Percentiles rank a stretch among this genome's conserved stretches.
phyloP scores from a whole-genome alignment of 1,140 invertebrate species.

The Heterodera carotae region DNA sequence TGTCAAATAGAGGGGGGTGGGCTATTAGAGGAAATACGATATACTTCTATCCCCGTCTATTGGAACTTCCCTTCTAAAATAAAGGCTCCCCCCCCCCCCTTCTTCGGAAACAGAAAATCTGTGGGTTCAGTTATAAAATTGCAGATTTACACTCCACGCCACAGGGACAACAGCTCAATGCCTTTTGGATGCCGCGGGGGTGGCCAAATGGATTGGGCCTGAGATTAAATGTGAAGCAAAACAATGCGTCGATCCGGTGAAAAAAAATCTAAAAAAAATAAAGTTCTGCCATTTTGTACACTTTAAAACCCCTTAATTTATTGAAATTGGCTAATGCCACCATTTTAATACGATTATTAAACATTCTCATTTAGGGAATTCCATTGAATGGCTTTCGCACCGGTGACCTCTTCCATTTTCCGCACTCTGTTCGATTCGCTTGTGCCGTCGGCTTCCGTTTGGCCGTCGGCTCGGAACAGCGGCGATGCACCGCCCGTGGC shows the following conservation, averaged over 20 bases:
- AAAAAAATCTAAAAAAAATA: not conserved
- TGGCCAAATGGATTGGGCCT: slow-evolving; percentile 86
- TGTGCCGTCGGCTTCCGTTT: slow-evolving; percentile 66
- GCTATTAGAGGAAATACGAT: too few species aligned
- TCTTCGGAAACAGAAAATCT: too few species aligned
- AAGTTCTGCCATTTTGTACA: not conserved
- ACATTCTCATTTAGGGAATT: slow-evolving; percentile 67
- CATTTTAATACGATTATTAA: too few species aligned
- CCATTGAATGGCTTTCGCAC: slow-evolving; percentile 86
- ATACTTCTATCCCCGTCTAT: too few species aligned
- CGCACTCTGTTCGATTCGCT: slow-evolving; percentile 72
- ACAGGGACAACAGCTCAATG: slow-evolving; percentile 83
- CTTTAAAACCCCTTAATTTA: too few species aligned
- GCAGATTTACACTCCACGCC: slow-evolving; percentile 59
- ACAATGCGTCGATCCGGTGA: slow-evolving; percentile 78
- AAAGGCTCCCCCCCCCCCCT: too few species aligned
- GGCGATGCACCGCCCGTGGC: slow-evolving; percentile 65
- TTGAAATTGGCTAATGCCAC: too few species aligned
- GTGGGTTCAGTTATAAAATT: too few species aligned
- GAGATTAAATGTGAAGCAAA: slow-evolving; percentile 88
- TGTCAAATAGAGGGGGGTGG: too few species aligned
- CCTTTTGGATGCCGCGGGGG: slow-evolving; percentile 77
- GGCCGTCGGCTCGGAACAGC: slow-evolving; percentile 60
- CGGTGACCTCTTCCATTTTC: slow-evolving; percentile 85
- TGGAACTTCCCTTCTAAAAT: too few species aligned